phyloP scores from a whole-genome alignment of 37 sponge, comb jelly and placozoan species.

The Bolinopsis microptera region DNA sequence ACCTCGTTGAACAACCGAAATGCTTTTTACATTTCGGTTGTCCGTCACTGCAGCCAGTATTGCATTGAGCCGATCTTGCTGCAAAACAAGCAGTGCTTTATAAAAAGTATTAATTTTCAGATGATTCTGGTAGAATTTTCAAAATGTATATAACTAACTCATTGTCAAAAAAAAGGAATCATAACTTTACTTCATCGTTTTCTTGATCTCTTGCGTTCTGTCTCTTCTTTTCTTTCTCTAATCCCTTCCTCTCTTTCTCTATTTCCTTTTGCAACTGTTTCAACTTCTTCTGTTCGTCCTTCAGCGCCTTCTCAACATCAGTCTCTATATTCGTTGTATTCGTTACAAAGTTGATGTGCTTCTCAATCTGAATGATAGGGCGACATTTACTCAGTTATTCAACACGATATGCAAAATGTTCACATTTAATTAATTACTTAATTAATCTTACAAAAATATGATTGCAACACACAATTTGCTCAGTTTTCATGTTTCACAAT shows the following conservation, averaged over 20 bases:
- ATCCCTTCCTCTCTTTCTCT: background rate
- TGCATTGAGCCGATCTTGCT: background rate
- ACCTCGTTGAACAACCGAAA: background rate
- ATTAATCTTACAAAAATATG: no score
- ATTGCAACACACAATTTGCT: no score
- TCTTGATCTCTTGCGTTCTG: background rate
- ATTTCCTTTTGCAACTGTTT: background rate
- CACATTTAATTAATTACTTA: no score
- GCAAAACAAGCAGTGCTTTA: background rate
- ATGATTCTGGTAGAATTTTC: no score
- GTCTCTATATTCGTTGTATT: background rate
- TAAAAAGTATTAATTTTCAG: no score
- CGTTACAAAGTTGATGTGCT: background rate
- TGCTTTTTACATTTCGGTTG: background rate
- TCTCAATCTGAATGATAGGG: background rate
- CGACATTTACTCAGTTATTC: no score
- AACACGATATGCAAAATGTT: no score
- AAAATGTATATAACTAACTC: no score
- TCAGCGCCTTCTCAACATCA: background rate
- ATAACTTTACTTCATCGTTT: background rate
- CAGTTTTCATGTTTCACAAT: no score
- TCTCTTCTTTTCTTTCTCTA: background rate
- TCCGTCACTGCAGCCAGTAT: background rate
- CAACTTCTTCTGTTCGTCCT: slow-evolving; percentile 35
- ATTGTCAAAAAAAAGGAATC: no score